Conservation (phyloP, 1,140 invertebrate genomes). For the honey bee (Apis mellifera) region Amel_HAv3.1 CM009941.2:15843001-15843500, state of each 20-base stretch:
- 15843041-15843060: not conserved
- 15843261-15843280: constrained; percentile 20
- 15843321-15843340: constrained; percentile 75
- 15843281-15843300: constrained; percentile 19
- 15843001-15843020: constrained; percentile 45
- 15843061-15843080: constrained; percentile 42
- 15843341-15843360: constrained; percentile 77
- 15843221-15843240: constrained; percentile 58
- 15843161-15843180: constrained; percentile 80
- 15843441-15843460: constrained; percentile 55
- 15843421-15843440: constrained; percentile 68
- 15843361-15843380: constrained; percentile 77
- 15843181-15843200: constrained; percentile 73
- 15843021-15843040: not conserved
- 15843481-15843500: constrained; percentile 9
- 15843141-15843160: constrained; percentile 80
- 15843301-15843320: constrained; percentile 72
- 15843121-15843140: constrained; percentile 78
- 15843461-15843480: constrained; percentile 30
- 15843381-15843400: constrained; percentile 69
- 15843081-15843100: constrained; percentile 74
- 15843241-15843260: not conserved
- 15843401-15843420: constrained; percentile 65
- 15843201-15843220: constrained; percentile 59
- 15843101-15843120: constrained; percentile 77